Evolutionary conservation across 1,140 invertebrate species (phyloP), one percentile per base, ranked within the genome.

Genomic region (Lordiphosa stackelbergi): DNA sequence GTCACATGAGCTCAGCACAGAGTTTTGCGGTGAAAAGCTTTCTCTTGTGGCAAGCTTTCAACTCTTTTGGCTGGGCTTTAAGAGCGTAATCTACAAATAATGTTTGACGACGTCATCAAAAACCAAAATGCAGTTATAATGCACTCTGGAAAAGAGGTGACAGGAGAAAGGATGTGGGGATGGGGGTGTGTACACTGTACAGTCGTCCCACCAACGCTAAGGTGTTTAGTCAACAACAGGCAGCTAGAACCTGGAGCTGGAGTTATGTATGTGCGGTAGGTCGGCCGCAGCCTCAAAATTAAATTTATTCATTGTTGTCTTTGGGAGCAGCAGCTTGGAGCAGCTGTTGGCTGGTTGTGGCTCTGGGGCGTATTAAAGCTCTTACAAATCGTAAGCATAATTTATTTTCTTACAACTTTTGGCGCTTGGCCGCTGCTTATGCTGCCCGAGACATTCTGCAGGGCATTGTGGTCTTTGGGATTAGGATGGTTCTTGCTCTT

Each of bases 261-360:
- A 49, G 41, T 45, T 45, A 16, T 45, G 10, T 81, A 66, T 62
- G 74, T 79, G 74, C 74, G 74, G 74, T 81, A 81, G 74, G 75
- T 79, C 71, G 74, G 66, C 46, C 70, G 71, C 66, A 81, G 71
- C 62, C 24, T 28, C 68, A 79, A 79, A 79, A 79, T 79, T 79
- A 84, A 81, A 81, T 81, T 81, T 81, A 83, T 81, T 83, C 75
- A 81, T 81, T 81, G 75, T 83, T 81, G 75, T 79, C 75, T 81
- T 75, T 75, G 57, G 49, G 36, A 55, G 57, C 48, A 66, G 70
- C 52, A 61, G 63, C 63, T 65, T 11, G 24, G 24, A 54, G 37
- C 43, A 58, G 47, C 8, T 42, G 48, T 34, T 40, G 63, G 55
- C 51, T 53, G 45, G 40, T 60, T 79, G 81, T 81, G 66, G 71